These are phyloP conservation scores for Vanacampus margaritifer DNA, from an alignment of 2,113 vertebrate genomes.

Conservation along the genomic window DNA sequence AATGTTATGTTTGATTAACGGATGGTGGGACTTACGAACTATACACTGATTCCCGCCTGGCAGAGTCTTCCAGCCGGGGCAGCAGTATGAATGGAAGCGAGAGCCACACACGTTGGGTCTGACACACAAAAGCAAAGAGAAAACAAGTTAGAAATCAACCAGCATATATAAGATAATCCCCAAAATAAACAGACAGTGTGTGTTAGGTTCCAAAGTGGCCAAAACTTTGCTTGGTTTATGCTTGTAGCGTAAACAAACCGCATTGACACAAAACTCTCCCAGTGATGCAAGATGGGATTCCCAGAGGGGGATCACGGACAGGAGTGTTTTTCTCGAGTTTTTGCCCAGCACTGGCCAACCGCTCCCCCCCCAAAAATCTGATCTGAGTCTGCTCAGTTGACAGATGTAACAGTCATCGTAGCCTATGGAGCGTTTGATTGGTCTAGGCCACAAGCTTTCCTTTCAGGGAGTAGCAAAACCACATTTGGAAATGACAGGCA, in stretches of 20 bases:
- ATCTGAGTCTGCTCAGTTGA: conserved; percentile 26
- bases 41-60: conserved; percentile 97
- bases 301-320: conserved; percentile 1
- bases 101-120: conserved; percentile 98
- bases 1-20: conserved; percentile 15
- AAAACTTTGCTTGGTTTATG: conserved; percentile 17
- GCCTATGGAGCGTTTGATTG: conserved; percentile 29
- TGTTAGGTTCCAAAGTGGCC: conserved; percentile 33
- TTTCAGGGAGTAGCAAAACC: conserved; percentile 55
- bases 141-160: conserved; percentile 32
- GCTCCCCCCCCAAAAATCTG: background rate
- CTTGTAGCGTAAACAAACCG: conserved; percentile 47
- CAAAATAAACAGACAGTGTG: conserved; percentile 42
- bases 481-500: conserved; percentile 47
- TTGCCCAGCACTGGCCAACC: conserved; percentile 5
- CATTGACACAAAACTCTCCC: conserved; percentile 36
- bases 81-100: conserved; percentile 97
- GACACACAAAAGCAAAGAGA: conserved; percentile 37
- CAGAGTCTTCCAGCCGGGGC: conserved; percentile 96
- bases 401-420: conserved; percentile 63
- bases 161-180: conserved; percentile 34
- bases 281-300: conserved; percentile 41
- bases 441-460: conserved; percentile 48
- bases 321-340: conserved; percentile 24
- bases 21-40: conserved; percentile 86